These are phyloP conservation scores for Anguilla anguilla DNA, from an alignment of 2,797 vertebrate species.

Conservation along the genomic window DNA sequence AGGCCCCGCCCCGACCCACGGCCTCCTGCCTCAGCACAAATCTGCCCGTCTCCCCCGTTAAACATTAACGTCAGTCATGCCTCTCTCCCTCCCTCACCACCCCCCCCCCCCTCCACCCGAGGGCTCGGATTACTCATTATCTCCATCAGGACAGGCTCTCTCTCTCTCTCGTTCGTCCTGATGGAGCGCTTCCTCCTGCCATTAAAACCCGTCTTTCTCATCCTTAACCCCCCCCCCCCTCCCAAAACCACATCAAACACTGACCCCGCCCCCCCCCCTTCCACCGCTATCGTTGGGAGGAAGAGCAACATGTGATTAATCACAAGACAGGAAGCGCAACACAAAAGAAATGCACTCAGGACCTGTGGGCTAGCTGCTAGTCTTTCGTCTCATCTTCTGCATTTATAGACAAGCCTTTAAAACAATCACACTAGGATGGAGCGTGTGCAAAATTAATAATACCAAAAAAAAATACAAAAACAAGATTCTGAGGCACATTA, in stretches of 20 bases:
- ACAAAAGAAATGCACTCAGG: not conserved
- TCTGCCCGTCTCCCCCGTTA: constrained; percentile 64
- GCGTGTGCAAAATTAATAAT: not conserved
- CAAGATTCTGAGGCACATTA: not conserved
- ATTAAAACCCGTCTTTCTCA: not conserved
- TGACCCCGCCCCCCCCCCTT: not conserved
- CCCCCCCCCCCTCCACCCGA: not conserved
- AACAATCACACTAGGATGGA: not conserved
- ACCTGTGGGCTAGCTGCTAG: not conserved
- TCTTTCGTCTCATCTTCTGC: not conserved
- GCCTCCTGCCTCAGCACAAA: constrained; percentile 77
- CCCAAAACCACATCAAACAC: not conserved
- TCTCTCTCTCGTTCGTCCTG: not conserved
- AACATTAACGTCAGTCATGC: constrained; percentile 76
- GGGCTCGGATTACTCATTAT: constrained; percentile 55
- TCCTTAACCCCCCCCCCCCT: not conserved
- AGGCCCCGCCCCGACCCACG: constrained; percentile 47
- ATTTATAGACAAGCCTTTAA: not conserved
- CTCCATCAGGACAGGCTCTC: not conserved
- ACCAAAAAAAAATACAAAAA: no score
- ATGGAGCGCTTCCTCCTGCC: constrained; percentile 8
- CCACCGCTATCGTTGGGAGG: not conserved
- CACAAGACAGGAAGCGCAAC: not conserved
- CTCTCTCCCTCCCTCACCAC: constrained; percentile 21
- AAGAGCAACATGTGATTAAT: not conserved